Evolutionary conservation across 2,888 invertebrate genomes (phyloP), one percentile per base, ranked within the genome.

Genomic region (Hirtodrosophila histrioides): DNA sequence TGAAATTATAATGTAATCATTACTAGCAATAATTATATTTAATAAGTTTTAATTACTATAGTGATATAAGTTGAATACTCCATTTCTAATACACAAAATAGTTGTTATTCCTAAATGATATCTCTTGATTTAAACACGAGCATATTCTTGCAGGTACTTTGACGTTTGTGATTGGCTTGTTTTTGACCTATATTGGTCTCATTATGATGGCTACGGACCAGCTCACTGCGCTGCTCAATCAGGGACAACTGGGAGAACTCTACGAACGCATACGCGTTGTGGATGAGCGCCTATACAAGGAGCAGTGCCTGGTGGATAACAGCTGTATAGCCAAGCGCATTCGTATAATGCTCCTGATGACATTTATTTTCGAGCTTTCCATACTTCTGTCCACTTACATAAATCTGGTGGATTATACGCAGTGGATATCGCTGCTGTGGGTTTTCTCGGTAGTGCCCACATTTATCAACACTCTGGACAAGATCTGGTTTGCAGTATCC

Each of bases 171-270:
- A 92, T 92, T 80, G 91, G 92, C 8, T 61, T 92, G 2, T 91
- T 92, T 67, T 74, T 92, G 31, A 90, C 90, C 17, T 92, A 92
- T 57, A 90, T 92, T 62, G 90, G 90, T 4, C 84, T 92, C 3
- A 74, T 89, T 6, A 92, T 92, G 91, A 90, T 92, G 89, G 77
- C 74, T n/a, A 87, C 90, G 6, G 92, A 92, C 76, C 89, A 92
- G 45, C 36, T 91, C 10, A 88, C 89, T 0, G 90, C 90, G 0
- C 62, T 92, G 24, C 75, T 88, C 0, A 91, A 92, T 69, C 92
- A 92, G 64, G 77, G 79, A 1, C 69, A 83, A 37, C 54, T 92
- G 45, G 89, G 86, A 3, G 77, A 75, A 27, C 75, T 91, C 2
- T 91, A 91, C 40, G 90, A 91, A 27, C 89, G 90, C 11, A 88